These are phyloP conservation scores for Eupsilia transversa DNA, from an alignment of 2,888 invertebrate species.

Conservation along the genomic window DNA sequence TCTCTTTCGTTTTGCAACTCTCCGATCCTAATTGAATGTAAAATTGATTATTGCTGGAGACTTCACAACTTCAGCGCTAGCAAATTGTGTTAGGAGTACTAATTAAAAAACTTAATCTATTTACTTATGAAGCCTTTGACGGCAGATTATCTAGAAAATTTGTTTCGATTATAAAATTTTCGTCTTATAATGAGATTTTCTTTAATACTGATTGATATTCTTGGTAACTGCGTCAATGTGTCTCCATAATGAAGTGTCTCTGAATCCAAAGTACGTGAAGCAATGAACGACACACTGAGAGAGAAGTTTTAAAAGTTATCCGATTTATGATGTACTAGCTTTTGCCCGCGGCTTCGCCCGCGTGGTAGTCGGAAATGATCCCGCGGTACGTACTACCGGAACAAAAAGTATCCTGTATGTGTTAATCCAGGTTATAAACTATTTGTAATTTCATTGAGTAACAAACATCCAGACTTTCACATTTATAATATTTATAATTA, in stretches of 20 bases:
- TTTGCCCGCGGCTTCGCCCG: too few species aligned
- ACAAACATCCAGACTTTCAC: too few species aligned
- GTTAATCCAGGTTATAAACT: not conserved
- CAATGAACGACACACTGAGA: not conserved
- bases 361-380: too few species aligned
- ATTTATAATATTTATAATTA: too few species aligned
- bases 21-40: slow-evolving; percentile 32
- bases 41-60: slow-evolving; percentile 54
- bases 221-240: not conserved
- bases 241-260: not conserved
- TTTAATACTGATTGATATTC: not conserved
- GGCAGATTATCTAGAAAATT: slow-evolving; percentile 49
- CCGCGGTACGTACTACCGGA: too few species aligned
- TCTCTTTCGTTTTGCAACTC: slow-evolving; percentile 32
- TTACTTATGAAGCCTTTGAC: slow-evolving; percentile 51
- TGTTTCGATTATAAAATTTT: slow-evolving; percentile 45
- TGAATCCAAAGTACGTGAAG: not conserved
- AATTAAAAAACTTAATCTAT: slow-evolving; percentile 61
- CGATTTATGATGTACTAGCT: not conserved
- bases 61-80: slow-evolving; percentile 42
- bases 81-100: slow-evolving; percentile 54
- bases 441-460: not conserved
- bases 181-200: slow-evolving; percentile 35
- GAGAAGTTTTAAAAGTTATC: not conserved
- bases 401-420: too few species aligned